Evolutionary conservation across 2,888 invertebrate genomes (phyloP).

Genomic region (Agrochola litura): DNA sequence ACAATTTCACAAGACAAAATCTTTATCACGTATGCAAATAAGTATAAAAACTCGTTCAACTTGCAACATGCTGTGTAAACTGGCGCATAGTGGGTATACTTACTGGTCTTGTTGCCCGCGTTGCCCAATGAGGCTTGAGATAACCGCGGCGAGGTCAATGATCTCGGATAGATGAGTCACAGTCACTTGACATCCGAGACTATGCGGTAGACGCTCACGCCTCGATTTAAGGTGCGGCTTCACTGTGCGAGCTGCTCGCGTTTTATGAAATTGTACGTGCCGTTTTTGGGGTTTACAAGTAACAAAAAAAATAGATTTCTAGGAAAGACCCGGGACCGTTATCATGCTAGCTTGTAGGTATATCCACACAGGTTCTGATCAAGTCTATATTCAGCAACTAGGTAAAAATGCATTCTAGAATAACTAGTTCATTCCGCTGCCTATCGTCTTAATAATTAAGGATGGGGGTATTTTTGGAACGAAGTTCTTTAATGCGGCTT

Average conservation of each 20-base stretch:
- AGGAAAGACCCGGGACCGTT: background rate
- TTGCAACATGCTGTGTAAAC: conserved; percentile 60
- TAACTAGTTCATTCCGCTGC: background rate
- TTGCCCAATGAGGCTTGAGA: conserved; percentile 65
- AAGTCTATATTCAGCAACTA: background rate
- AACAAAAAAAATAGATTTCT: background rate
- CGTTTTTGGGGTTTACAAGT: background rate
- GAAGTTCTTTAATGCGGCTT: no score
- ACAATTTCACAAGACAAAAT: conserved; percentile 54
- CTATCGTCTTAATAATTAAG: background rate
- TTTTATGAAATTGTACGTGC: background rate
- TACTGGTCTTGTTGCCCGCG: conserved; percentile 51
- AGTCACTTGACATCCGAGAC: conserved; percentile 69
- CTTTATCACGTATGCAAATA: conserved; percentile 59
- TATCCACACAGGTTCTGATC: background rate
- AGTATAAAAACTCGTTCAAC: conserved; percentile 50
- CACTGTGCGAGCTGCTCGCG: conserved; percentile 15
- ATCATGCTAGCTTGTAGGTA: no score
- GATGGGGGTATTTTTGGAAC: background rate
- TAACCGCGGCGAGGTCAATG: conserved; percentile 70
- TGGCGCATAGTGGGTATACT: conserved; percentile 43
- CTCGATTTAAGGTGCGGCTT: conserved; percentile 57
- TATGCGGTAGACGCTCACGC: conserved; percentile 64
- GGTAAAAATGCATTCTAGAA: background rate
- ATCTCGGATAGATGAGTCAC: conserved; percentile 78